phyloP scores from a whole-genome alignment of 2,888 invertebrate species.

The Tineola bisselliella region DNA sequence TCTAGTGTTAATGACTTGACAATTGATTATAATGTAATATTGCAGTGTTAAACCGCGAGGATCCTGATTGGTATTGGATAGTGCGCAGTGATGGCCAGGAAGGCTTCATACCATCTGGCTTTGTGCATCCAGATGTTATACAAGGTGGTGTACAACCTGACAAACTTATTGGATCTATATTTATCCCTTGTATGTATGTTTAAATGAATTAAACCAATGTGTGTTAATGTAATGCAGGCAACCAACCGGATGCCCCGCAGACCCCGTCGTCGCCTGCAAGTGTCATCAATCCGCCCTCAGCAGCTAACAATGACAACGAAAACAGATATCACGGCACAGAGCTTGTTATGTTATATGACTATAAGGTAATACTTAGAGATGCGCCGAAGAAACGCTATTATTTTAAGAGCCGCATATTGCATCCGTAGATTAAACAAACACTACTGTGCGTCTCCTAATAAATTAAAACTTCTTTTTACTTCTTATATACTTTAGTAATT shows the following conservation, averaged over 20 bases:
- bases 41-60: constrained; percentile 88
- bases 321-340: constrained; percentile 88
- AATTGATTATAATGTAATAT: too few relatives aligned
- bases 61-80: constrained; percentile 98
- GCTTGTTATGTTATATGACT: constrained; percentile 93
- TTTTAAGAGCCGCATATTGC: too few relatives aligned
- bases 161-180: neutral
- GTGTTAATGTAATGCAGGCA: too few relatives aligned
- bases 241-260: constrained; percentile 36
- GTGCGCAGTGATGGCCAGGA: constrained; percentile 91
- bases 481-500: too few relatives aligned
- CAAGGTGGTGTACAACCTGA: too few relatives aligned
- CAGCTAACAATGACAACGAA: constrained; percentile 62
- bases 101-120: constrained; percentile 94
- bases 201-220: too few relatives aligned
- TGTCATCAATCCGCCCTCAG: constrained; percentile 21
- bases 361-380: constrained; percentile 77
- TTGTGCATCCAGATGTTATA: constrained; percentile 87
- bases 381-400: too few relatives aligned
- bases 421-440: too few relatives aligned
- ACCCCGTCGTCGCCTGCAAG: constrained; percentile 22
- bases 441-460: too few relatives aligned
- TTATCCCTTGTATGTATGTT: constrained; percentile 15
- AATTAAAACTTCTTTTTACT: too few relatives aligned
- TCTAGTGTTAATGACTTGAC: too few relatives aligned